Evolutionary conservation across 2,113 vertebrate genomes (phyloP).

Genomic region (Butastur rufipennis): DNA sequence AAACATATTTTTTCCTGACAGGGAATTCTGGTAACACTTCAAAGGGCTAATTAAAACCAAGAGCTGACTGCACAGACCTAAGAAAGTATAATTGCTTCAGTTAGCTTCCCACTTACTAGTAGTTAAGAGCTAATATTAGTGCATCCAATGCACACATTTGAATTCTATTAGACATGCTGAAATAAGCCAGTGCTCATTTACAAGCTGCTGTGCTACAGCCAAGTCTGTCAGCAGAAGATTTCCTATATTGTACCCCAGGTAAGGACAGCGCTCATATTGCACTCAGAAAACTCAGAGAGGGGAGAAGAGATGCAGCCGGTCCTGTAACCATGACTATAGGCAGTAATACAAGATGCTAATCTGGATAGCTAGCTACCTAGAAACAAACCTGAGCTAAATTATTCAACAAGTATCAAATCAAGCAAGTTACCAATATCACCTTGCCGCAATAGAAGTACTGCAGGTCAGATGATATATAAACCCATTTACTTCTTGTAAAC

Average conservation of each 20-base stretch:
- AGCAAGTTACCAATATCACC: background rate
- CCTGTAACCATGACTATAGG: conserved; percentile 14
- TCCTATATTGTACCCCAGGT: background rate
- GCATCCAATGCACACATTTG: background rate
- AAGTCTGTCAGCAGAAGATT: background rate
- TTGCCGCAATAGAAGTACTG: background rate
- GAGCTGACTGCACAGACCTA: background rate
- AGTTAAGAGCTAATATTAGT: background rate
- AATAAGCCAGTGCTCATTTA: background rate
- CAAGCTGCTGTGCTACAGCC: background rate
- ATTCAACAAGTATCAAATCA: background rate
- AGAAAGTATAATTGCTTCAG: background rate
- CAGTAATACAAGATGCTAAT: background rate
- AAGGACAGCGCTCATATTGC: background rate
- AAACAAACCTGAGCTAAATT: conserved; percentile 11
- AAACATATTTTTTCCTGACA: background rate
- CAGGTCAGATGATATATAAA: background rate
- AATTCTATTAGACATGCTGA: background rate
- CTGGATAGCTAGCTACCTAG: background rate
- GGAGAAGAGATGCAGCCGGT: background rate
- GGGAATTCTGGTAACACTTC: background rate
- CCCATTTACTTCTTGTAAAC: background rate
- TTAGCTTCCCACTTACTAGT: background rate
- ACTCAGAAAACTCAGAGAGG: background rate
- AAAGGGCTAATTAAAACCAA: conserved; percentile 1